Evolutionary conservation across 2,113 vertebrate genomes (phyloP), one percentile per base, ranked within the genome.

Genomic region (Ptyas mucosa): DNA sequence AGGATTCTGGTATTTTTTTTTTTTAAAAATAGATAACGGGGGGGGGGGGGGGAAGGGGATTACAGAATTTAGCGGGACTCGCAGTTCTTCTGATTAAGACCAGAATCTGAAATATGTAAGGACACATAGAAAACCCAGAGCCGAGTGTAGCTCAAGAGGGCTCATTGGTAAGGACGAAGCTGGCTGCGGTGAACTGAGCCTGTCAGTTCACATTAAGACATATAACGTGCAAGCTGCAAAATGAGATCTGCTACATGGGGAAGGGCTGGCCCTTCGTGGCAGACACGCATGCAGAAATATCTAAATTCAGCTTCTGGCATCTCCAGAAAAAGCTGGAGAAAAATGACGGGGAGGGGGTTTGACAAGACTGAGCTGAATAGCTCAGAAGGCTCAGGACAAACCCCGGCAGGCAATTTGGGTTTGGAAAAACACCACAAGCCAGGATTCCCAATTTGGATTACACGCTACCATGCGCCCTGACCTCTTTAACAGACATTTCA

Each of bases 151-250:
- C 61, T 29, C 91, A 7, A 12, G 24, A 61, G 75, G 81, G 85
- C 54, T 52, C 6, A 90, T 89, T 61, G 12, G 24, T 85, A 85
- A 49, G 24, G 46, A 1, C 0, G 0, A 39, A 89, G 53, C 57
- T 64, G 0, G 0, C 87, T 89, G 91, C 0, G 1, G 1, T 55
- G 81, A 87, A 93, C 92, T 90, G 90, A 93, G 94, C 93, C 93
- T 94, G 54, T 8, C 14, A 51, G 20, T 92, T 89, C 55, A 91
- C 91, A 89, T 95, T 88, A 51, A 95, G 91, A 39, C 49, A 43
- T 15, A 0, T 87, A n/a, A 1, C 0, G 39, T 49, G 15, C 85
- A 39, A 91, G 39, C 24, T 90, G 11, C 43, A 57, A 90, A 89
- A 88, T 88, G 39, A 51, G 75, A 81, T 21, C 21, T 81, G 75